phyloP scores from a whole-genome alignment of 92 coral and sea anemone genomes.

The Zoanthus sociatus region DNA sequence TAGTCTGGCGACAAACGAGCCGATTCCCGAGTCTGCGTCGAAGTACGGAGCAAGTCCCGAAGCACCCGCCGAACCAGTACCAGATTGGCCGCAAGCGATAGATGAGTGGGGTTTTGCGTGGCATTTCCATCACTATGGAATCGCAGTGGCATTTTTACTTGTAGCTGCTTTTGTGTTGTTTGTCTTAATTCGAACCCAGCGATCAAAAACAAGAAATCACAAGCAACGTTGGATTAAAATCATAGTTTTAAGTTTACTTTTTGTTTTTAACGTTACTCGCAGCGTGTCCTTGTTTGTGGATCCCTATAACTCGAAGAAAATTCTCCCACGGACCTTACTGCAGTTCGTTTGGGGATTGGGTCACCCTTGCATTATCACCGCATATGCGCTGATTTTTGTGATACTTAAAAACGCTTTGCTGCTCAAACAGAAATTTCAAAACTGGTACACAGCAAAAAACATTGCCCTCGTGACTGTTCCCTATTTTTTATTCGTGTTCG shows the following conservation, averaged over 20 bases:
- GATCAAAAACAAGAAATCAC: neutral
- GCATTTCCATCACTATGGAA: conserved; percentile 78
- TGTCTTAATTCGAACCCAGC: conserved; percentile 41
- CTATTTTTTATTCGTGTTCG: conserved; percentile 72
- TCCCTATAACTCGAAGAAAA: conserved; percentile 69
- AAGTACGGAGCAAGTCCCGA: conserved; percentile 4
- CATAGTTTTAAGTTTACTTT: conserved; percentile 61
- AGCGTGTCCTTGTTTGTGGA: conserved; percentile 65
- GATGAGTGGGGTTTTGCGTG: conserved; percentile 77
- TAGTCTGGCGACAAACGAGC: conserved; percentile 8
- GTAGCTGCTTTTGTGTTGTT: conserved; percentile 56
- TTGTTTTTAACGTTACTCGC: conserved; percentile 60
- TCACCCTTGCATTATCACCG: conserved; percentile 80
- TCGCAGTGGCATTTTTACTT: conserved; percentile 58
- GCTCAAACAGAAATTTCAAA: conserved; percentile 73
- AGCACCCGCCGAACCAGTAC: conserved; percentile 73
- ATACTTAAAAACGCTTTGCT: conserved; percentile 79
- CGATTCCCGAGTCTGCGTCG: conserved; percentile 21
- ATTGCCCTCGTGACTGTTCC: conserved; percentile 75
- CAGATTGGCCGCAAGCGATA: conserved; percentile 73
- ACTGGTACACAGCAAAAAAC: conserved; percentile 80
- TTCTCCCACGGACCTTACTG: conserved; percentile 53
- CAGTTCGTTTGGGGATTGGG: conserved; percentile 81
- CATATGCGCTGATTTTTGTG: conserved; percentile 74
- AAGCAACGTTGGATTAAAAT: conserved; percentile 69